Percentiles rank a stretch among this genome's conserved stretches.
phyloP scores from a whole-genome alignment of 1,140 invertebrate genomes.

The Drosophila tani region DNA sequence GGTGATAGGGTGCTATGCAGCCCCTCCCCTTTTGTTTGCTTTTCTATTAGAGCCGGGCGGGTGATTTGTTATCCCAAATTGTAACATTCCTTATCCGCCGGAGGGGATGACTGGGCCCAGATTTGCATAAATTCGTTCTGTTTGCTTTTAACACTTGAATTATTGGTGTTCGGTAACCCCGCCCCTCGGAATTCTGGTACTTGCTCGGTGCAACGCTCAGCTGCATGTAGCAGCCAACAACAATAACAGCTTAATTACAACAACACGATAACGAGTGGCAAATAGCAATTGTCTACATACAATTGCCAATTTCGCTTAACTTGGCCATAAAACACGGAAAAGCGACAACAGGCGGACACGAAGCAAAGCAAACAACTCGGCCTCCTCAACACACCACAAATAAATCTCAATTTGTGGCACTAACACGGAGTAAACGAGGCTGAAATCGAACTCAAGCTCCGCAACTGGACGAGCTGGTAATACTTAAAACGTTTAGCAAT shows the following conservation, averaged over 20 bases:
- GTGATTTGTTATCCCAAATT: slow-evolving; percentile 59
- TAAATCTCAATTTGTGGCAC: slow-evolving; percentile 77
- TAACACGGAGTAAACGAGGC: slow-evolving; percentile 53
- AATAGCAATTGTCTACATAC: slow-evolving; percentile 70
- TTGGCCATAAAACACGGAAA: slow-evolving; percentile 66
- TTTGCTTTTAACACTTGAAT: slow-evolving; percentile 78
- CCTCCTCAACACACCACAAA: slow-evolving; percentile 54
- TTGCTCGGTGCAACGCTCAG: slow-evolving; percentile 32
- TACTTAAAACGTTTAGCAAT: slow-evolving; percentile 67
- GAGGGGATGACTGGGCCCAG: slow-evolving; percentile 50
- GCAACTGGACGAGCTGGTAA: slow-evolving; percentile 24
- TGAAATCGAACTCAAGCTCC: slow-evolving; percentile 25
- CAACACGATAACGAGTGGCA: slow-evolving; percentile 67
- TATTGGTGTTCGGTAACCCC: slow-evolving; percentile 53
- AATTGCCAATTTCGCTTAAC: slow-evolving; percentile 76
- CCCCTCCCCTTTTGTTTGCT: slow-evolving; percentile 51
- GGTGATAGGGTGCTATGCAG: not conserved
- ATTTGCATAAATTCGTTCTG: slow-evolving; percentile 73
- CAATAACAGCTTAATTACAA: slow-evolving; percentile 77
- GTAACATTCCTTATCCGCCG: slow-evolving; percentile 44
- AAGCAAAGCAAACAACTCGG: slow-evolving; percentile 44
- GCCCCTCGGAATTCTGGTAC: slow-evolving; percentile 6
- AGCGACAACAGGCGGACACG: slow-evolving; percentile 17
- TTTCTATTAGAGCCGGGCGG: slow-evolving; percentile 61
- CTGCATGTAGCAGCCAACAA: slow-evolving; percentile 52